Percentiles rank a stretch among this genome's conserved stretches.
phyloP scores from a whole-genome alignment of 2,113 vertebrate genomes.

The Tylochromis polylepis region DNA sequence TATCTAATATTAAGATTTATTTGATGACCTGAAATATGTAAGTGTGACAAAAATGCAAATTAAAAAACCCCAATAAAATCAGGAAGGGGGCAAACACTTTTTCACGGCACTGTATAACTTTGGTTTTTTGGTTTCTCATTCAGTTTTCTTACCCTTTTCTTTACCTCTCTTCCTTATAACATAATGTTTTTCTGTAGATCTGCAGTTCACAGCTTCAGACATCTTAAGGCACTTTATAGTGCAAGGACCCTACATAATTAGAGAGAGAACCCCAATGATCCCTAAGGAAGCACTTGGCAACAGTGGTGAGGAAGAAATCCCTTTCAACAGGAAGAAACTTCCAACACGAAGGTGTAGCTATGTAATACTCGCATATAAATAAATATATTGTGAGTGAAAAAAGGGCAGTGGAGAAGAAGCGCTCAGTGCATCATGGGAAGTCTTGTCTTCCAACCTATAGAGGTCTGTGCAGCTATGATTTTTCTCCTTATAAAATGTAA shows the following conservation, averaged over 20 bases:
- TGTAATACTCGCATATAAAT: background rate
- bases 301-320: background rate
- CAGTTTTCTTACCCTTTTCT: background rate
- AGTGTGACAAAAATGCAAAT: too few species aligned
- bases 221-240: background rate
- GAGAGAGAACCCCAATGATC: background rate
- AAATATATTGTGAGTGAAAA: background rate
- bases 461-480: background rate
- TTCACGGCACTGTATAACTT: too few species aligned
- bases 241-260: background rate
- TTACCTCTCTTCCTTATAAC: background rate
- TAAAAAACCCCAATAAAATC: too few species aligned
- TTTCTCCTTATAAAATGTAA: background rate
- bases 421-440: background rate
- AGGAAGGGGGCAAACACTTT: too few species aligned
- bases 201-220: background rate
- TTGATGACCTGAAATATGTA: too few species aligned
- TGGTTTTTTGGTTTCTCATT: background rate
- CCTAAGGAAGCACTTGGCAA: background rate
- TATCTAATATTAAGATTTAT: too few species aligned
- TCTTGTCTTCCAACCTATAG: background rate
- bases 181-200: background rate
- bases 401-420: background rate
- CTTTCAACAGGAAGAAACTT: background rate
- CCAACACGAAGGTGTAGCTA: background rate